Percentiles rank a stretch among this genome's conserved stretches.
Conservation (phyloP, 2,888 invertebrate species). For the Alsophila aescularia region DNA sequence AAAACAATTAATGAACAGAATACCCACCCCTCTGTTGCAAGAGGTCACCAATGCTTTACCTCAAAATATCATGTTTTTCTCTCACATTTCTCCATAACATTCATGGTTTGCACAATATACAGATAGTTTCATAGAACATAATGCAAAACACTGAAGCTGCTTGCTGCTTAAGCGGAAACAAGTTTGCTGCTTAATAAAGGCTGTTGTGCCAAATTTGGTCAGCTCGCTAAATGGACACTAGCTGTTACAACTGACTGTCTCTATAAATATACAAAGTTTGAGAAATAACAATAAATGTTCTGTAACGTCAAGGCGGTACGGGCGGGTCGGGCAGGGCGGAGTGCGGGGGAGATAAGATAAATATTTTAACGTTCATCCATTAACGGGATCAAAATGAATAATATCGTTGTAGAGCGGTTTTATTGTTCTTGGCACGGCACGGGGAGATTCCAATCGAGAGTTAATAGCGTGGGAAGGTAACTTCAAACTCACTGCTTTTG, state of each 20-base stretch:
- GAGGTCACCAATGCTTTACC: too few species aligned
- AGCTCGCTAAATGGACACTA: neutral
- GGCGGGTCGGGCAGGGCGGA: neutral
- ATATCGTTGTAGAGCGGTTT: constrained; percentile 6
- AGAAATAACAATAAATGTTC: constrained; percentile 3
- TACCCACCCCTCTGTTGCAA: too few species aligned
- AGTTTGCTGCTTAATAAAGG: too few species aligned
- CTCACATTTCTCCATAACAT: too few species aligned
- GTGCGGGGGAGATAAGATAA: neutral
- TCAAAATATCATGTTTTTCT: too few species aligned
- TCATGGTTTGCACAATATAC: too few species aligned
- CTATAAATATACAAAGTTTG: constrained; percentile 1
- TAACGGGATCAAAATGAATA: constrained; percentile 5
- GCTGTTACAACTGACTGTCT: neutral
- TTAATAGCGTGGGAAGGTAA: neutral
- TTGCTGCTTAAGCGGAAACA: too few species aligned
- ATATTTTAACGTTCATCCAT: constrained; percentile 10
- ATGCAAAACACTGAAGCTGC: too few species aligned
- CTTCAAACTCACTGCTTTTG: neutral
- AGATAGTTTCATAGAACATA: too few species aligned
- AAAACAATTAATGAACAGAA: too few species aligned
- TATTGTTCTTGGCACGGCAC: constrained; percentile 16
- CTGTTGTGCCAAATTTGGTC: too few species aligned
- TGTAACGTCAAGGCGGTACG: neutral
- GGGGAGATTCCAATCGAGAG: neutral